phyloP scores from a whole-genome alignment of 2,113 vertebrate species.

The Calypte anna region DNA sequence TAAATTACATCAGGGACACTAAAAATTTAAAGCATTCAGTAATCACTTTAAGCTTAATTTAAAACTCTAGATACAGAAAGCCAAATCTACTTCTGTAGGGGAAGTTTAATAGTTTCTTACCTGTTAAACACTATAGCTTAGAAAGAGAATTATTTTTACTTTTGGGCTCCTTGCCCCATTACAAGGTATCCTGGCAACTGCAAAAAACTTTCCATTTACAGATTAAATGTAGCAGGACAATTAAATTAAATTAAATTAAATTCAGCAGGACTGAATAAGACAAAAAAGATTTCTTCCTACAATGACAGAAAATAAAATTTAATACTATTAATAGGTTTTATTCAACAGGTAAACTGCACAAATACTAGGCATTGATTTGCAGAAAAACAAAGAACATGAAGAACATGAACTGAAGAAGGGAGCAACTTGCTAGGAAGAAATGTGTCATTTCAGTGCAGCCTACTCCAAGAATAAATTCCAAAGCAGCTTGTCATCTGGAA shows the following conservation, averaged over 20 bases:
- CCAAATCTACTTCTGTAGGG: not conserved
- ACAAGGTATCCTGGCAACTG: constrained; percentile 84
- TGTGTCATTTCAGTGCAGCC: not conserved
- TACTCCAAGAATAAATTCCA: not conserved
- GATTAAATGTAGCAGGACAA: not conserved
- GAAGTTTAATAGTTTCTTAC: constrained; percentile 76
- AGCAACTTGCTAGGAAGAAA: not conserved
- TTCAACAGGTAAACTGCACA: not conserved
- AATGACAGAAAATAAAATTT: constrained; percentile 61
- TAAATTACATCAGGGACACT: not conserved
- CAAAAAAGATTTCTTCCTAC: constrained; percentile 70
- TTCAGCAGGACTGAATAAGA: constrained; percentile 49
- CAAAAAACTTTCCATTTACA: constrained; percentile 73
- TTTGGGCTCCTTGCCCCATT: constrained; percentile 93
- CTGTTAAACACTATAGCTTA: constrained; percentile 84
- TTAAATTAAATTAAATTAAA: no score
- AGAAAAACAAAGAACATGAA: not conserved
- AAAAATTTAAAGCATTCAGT: not conserved
- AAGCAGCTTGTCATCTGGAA: not conserved
- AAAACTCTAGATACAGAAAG: not conserved
- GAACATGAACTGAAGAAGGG: not conserved
- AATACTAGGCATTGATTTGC: not conserved
- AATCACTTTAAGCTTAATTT: not conserved
- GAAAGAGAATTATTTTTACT: constrained; percentile 82
- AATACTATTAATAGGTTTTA: not conserved